phyloP scores from a whole-genome alignment of 2,888 invertebrate genomes.

The Heliconius charithonia region DNA sequence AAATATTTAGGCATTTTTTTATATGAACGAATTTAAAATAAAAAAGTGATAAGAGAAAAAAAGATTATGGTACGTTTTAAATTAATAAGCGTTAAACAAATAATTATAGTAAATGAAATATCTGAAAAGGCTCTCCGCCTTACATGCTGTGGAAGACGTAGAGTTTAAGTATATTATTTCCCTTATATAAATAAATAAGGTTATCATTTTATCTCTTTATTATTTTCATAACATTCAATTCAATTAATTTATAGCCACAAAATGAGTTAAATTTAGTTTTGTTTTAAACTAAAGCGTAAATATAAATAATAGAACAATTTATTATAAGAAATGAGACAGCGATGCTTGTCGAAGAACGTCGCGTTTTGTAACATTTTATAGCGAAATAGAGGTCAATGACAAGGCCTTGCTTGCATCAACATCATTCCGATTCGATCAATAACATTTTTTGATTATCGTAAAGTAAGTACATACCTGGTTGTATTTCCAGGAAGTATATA shows the following conservation, averaged over 20 bases:
- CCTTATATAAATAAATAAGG: background rate
- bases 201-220: background rate
- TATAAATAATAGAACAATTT: background rate
- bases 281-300: background rate
- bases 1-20: background rate
- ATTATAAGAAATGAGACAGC: conserved; percentile 50
- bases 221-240: background rate
- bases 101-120: background rate
- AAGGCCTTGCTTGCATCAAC: conserved; percentile 72
- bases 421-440: conserved; percentile 59
- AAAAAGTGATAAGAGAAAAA: too few species aligned
- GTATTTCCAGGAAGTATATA: conserved; percentile 49
- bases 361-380: conserved; percentile 70
- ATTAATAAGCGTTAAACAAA: background rate
- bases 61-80: background rate
- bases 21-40: too few species aligned
- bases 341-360: conserved; percentile 71
- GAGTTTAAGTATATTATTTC: too few species aligned
- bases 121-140: background rate
- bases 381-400: conserved; percentile 82
- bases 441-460: conserved; percentile 49
- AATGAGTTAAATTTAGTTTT: too few species aligned
- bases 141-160: background rate
- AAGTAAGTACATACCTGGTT: conserved; percentile 39
- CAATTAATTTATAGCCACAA: too few species aligned